These are phyloP conservation scores for Ophraella communa DNA, from an alignment of 2,888 invertebrate species.

Conservation along the genomic window DNA sequence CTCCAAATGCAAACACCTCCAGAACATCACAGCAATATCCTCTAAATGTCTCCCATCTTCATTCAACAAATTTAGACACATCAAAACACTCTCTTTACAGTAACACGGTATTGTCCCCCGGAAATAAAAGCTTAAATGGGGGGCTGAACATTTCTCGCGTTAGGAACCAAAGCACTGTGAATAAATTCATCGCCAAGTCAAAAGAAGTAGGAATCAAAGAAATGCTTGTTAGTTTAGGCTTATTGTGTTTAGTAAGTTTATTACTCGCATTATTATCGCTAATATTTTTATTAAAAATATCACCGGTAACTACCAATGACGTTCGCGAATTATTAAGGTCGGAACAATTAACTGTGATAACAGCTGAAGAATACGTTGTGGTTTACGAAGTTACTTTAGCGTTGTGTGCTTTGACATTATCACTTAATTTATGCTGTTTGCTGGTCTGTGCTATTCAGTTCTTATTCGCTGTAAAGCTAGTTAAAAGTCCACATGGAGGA, in stretches of 20 bases:
- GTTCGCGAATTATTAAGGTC: slow-evolving; percentile 64
- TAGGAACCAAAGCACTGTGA: slow-evolving; percentile 56
- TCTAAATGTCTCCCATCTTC: slow-evolving; percentile 74
- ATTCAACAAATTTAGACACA: slow-evolving; percentile 64
- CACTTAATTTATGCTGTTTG: slow-evolving; percentile 88
- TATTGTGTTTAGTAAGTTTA: slow-evolving; percentile 85
- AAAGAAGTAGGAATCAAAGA: slow-evolving; percentile 73
- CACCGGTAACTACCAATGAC: slow-evolving; percentile 70
- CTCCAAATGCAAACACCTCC: slow-evolving; percentile 52
- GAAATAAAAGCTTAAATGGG: slow-evolving; percentile 60
- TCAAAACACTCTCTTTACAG: slow-evolving; percentile 71
- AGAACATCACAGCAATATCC: slow-evolving; percentile 65
- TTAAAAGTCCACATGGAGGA: slow-evolving; percentile 82
- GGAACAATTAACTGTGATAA: slow-evolving; percentile 66
- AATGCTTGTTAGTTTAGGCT: slow-evolving; percentile 83
- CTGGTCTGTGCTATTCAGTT: slow-evolving; percentile 94
- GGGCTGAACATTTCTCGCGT: slow-evolving; percentile 68
- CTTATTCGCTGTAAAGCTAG: slow-evolving; percentile 90
- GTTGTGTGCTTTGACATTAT: slow-evolving; percentile 85
- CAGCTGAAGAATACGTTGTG: slow-evolving; percentile 82
- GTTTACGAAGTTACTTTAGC: slow-evolving; percentile 93
- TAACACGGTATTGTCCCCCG: slow-evolving; percentile 55
- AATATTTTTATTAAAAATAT: slow-evolving; percentile 85
- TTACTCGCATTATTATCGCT: slow-evolving; percentile 83
- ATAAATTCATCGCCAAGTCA: slow-evolving; percentile 58